phyloP scores from a whole-genome alignment of 2,888 invertebrate species.

The Drosophila paracracens region DNA sequence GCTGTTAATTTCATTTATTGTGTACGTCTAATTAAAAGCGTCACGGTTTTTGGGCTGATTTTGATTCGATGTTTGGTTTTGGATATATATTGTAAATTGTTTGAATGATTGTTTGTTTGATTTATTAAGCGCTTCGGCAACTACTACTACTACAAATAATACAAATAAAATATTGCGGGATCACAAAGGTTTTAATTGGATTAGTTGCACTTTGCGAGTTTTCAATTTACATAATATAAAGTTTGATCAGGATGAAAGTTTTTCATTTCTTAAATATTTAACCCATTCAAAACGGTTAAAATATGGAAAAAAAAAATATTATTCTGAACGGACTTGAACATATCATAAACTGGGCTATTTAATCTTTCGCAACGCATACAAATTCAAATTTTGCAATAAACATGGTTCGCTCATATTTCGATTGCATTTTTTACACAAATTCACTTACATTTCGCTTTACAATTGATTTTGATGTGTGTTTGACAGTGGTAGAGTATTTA shows the following conservation, averaged over 20 bases:
- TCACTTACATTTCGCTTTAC: not conserved
- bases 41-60: slow-evolving; percentile 20
- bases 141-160: slow-evolving; percentile 4
- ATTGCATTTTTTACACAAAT: slow-evolving; percentile 1
- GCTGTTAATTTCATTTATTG: slow-evolving; percentile 75
- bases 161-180: not conserved
- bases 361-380: not conserved
- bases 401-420: not conserved
- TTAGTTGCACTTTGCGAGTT: not conserved
- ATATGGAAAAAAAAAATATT: not conserved
- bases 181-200: slow-evolving; percentile 16
- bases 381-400: not conserved
- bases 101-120: slow-evolving; percentile 7
- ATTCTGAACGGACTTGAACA: not conserved
- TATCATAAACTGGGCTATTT: not conserved
- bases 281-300: not conserved
- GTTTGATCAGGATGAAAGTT: not conserved
- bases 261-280: not conserved
- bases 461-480: slow-evolving; percentile 8
- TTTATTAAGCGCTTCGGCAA: slow-evolving; percentile 4
- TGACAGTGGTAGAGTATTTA: slow-evolving; percentile 17
- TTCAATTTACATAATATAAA: not conserved
- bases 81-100: not conserved
- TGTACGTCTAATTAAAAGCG: slow-evolving; percentile 66
- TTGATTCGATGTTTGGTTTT: slow-evolving; percentile 22